A percentile compares a stretch with the other conserved stretches of the same genome.
These are phyloP conservation scores for Trichosurus vulpecula DNA, from an alignment of 2,797 vertebrate genomes.

Conservation along the genomic window DNA sequence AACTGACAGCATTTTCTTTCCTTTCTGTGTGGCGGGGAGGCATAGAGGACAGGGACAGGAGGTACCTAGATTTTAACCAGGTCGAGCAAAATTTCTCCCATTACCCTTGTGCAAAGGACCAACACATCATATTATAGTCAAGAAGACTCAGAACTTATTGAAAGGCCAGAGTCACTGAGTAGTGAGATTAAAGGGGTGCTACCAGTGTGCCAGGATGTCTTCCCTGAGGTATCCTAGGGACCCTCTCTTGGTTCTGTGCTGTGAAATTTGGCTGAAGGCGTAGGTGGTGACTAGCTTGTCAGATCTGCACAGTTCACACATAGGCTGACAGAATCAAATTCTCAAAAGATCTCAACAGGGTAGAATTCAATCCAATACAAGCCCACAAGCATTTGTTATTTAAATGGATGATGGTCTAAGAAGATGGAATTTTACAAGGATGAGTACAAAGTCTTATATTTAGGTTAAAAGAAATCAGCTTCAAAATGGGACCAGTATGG, in stretches of 20 bases:
- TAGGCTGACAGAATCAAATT: neutral
- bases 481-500: neutral
- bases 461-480: neutral
- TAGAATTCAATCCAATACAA: neutral
- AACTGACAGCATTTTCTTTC: no score
- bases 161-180: neutral
- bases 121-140: neutral
- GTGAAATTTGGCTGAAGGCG: neutral
- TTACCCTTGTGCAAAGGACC: neutral
- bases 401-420: neutral
- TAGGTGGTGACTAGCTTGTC: neutral
- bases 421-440: neutral
- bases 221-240: neutral
- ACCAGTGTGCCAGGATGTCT: neutral
- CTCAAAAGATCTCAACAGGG: neutral
- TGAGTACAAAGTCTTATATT: neutral
- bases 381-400: neutral
- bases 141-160: neutral
- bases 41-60: neutral
- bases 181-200: neutral
- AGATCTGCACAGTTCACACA: neutral
- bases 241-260: neutral
- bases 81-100: neutral
- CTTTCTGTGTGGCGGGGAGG: rapidly evolving
- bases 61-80: neutral